Evolutionary conservation across 2,113 vertebrate genomes (phyloP), one percentile per base, ranked within the genome.

Genomic region (Tenrec ecaudatus): DNA sequence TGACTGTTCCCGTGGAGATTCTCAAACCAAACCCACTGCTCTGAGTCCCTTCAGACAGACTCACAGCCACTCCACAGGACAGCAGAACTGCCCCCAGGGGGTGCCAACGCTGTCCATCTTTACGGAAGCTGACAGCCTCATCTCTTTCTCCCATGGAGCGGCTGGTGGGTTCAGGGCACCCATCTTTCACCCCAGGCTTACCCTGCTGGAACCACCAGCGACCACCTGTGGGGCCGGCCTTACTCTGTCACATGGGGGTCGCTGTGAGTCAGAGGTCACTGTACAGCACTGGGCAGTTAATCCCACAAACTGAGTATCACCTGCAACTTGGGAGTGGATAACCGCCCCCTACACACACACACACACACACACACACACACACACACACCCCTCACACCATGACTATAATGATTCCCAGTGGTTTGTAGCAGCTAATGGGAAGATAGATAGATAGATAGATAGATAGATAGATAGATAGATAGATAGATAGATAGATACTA

Each of bases 351-450:
- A 43, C 43, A 5, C 43, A 47, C 43, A 10, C 10, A 10, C 10
- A 47, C 10, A 5, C 43, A 5, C 43, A 5, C 47, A 53, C 47
- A 53, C 47, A 53, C 47, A 10, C 47, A 53, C 47, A 53, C 47
- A 53, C 47, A 53, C 47, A 53, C 47, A 53, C 47, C 6, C 47
- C 47, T 53, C 47, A 53, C 38, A 38, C 81, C 57, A 62, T 3
- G 53, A 57, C 40, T 27, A 22, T 36, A 83, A 33, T 71, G 68
- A 33, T 68, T 94, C 64, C 36, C 92, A 40, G 40, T 76, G n/a
- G 31, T 89, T 91, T 69, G 17, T 62, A 85, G 78, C 36, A 85
- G 47, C 86, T 92, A 82, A 17, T 85, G 69, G 79, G 81, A 94
- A 82, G 94, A 89, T 94, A 78, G 94, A 53, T 10, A 53, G 2